A percentile compares a stretch with the other conserved stretches of the same genome.
phyloP scores from a whole-genome alignment of 2,888 invertebrate genomes.

The Oxytorus armatus region DNA sequence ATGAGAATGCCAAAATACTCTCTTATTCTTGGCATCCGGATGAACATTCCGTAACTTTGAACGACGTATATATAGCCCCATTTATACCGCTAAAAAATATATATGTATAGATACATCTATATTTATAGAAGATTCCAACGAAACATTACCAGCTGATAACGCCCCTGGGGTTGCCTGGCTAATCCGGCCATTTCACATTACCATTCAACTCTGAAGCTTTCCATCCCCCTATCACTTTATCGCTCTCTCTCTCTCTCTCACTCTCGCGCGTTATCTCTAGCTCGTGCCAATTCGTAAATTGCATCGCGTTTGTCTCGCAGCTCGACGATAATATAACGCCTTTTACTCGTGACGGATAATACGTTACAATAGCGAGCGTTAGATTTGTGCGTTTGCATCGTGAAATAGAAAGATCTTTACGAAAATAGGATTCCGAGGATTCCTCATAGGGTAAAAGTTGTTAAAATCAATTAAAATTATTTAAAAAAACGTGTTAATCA shows the following conservation, averaged over 20 bases:
- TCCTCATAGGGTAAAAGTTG: no score
- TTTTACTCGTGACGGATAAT: slow-evolving; percentile 16
- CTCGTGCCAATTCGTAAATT: slow-evolving; percentile 64
- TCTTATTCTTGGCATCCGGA: slow-evolving; percentile 18
- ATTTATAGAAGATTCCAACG: not conserved
- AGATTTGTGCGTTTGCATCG: no score
- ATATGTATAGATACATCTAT: not conserved
- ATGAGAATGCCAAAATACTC: slow-evolving; percentile 18
- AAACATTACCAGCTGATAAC: slow-evolving; percentile 19
- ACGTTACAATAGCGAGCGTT: slow-evolving; percentile 4
- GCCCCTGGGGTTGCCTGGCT: slow-evolving; percentile 15
- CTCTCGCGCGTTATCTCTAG: no score
- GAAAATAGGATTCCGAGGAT: no score
- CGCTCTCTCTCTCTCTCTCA: slow-evolving; percentile 7
- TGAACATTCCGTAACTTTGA: not conserved
- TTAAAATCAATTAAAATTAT: no score
- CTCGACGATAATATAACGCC: slow-evolving; percentile 27
- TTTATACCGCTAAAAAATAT: not conserved
- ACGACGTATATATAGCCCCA: no score
- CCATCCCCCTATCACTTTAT: not conserved
- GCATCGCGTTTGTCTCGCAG: slow-evolving; percentile 51
- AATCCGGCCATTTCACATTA: slow-evolving; percentile 41
- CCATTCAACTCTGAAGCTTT: slow-evolving; percentile 14
- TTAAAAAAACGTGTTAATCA: no score
- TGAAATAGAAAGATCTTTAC: no score